phyloP scores from a whole-genome alignment of 2,797 vertebrate species.

The Mycteria americana region DNA sequence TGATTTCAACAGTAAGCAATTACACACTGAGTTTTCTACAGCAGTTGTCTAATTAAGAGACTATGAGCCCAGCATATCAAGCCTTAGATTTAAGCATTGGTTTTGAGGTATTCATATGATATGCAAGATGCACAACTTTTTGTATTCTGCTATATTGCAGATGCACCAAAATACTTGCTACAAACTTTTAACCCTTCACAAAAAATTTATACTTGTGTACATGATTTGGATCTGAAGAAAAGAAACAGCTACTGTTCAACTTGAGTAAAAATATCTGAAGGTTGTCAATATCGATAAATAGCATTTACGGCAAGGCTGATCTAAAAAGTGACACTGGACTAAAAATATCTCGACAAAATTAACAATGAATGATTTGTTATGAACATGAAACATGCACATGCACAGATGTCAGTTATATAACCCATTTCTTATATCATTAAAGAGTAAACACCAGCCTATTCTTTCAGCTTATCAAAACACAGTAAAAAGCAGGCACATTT shows the following conservation, averaged over 20 bases:
- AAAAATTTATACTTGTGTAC: not conserved
- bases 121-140: constrained; percentile 49
- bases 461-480: not conserved
- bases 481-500: not conserved
- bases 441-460: constrained; percentile 27
- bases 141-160: not conserved
- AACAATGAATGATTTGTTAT: constrained; percentile 16
- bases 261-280: not conserved
- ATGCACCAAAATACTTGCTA: not conserved
- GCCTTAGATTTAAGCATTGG: not conserved
- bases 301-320: not conserved
- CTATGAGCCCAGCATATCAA: not conserved
- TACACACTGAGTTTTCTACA: constrained; percentile 29
- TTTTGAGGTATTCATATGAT: not conserved
- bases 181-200: constrained; percentile 30
- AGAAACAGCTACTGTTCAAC: not conserved
- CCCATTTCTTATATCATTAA: not conserved
- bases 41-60: not conserved
- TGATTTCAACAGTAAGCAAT: constrained; percentile 26
- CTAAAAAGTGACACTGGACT: not conserved
- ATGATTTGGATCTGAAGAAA: not conserved
- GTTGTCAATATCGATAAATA: not conserved
- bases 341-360: constrained; percentile 17
- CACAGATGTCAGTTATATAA: constrained; percentile 51
- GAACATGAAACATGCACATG: not conserved